Evolutionary conservation across 2,888 invertebrate genomes (phyloP).

Genomic region (Syrphus vitripennis): DNA sequence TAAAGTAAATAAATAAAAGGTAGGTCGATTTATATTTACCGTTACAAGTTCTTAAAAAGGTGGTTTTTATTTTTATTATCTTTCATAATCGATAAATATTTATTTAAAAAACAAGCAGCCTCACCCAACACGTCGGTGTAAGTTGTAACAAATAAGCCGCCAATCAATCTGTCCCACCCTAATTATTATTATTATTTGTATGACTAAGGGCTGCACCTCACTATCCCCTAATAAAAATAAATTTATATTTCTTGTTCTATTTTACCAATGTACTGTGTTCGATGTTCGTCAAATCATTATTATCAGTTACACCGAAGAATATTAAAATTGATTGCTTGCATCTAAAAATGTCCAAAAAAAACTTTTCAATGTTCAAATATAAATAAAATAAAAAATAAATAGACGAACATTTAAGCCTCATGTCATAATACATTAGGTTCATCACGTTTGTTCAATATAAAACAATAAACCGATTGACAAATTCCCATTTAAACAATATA

Average conservation of each 20-base stretch:
- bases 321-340: background rate
- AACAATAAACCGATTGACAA: conserved; percentile 68
- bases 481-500: conserved; percentile 53
- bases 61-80: background rate
- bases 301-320: background rate
- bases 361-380: background rate
- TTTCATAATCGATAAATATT: background rate
- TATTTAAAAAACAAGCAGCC: background rate
- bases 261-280: background rate
- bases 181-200: background rate
- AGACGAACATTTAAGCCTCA: conserved; percentile 39
- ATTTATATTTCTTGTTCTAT: background rate
- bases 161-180: conserved; percentile 8
- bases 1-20: background rate
- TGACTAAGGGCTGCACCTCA: background rate
- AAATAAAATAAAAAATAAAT: background rate
- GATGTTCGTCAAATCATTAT: background rate
- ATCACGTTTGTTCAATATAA: conserved; percentile 64
- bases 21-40: background rate
- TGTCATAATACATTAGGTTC: conserved; percentile 46
- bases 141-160: background rate
- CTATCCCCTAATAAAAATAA: background rate
- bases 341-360: background rate
- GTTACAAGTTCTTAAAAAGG: background rate
- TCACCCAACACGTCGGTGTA: background rate